A percentile compares a stretch with the other conserved stretches of the same genome.
Evolutionary conservation across 2,113 vertebrate species (phyloP).

Genomic region (Leucoraja erinaceus): DNA sequence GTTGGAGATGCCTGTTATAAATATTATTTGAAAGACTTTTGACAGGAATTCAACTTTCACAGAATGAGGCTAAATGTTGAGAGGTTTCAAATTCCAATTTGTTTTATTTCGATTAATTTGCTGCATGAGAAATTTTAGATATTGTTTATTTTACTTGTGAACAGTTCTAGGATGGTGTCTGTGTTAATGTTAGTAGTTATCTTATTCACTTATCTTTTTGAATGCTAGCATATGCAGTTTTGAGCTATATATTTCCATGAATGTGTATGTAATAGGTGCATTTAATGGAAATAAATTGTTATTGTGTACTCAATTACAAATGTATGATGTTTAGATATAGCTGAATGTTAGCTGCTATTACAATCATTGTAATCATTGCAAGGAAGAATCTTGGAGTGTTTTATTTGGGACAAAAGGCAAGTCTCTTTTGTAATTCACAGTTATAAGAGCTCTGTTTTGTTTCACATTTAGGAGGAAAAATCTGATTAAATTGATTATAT

Average conservation of each 20-base stretch:
- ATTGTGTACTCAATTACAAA: background rate
- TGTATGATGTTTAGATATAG: background rate
- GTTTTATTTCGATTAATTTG: background rate
- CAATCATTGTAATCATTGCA: background rate
- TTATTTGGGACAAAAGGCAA: background rate
- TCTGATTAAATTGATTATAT: background rate
- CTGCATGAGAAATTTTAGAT: background rate
- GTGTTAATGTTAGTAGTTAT: background rate
- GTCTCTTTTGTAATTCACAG: background rate
- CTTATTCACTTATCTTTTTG: background rate
- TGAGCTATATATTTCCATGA: background rate
- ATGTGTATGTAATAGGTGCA: background rate
- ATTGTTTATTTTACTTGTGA: background rate
- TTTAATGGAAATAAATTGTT: background rate
- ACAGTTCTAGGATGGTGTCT: background rate
- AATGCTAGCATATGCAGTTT: background rate
- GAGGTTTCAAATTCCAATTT: background rate
- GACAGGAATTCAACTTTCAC: background rate
- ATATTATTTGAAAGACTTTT: background rate
- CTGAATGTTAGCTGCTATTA: background rate
- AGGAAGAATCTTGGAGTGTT: background rate
- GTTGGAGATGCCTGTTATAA: background rate
- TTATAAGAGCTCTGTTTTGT: background rate
- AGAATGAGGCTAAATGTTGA: background rate
- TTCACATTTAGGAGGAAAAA: slow-evolving; percentile 7